phyloP scores from a whole-genome alignment of 2,797 vertebrate species.

The Sebastes kiyomatsui region DNA sequence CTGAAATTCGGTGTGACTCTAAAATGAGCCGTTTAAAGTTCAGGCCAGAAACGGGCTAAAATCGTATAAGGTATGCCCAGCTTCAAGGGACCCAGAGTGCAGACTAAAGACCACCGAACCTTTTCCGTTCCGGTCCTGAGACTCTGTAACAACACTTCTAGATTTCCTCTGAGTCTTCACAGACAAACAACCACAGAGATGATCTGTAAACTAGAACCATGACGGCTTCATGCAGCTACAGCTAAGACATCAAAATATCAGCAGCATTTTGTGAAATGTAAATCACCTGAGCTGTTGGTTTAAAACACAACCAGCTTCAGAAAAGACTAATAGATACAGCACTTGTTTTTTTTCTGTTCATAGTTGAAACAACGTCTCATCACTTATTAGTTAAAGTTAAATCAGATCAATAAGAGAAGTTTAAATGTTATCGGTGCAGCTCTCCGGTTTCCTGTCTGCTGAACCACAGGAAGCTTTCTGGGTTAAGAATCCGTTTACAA shows the following conservation, averaged over 20 bases:
- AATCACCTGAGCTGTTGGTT: neutral
- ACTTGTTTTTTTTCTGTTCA: too few species aligned
- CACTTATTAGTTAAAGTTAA: too few species aligned
- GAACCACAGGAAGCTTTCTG: neutral
- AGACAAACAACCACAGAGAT: neutral
- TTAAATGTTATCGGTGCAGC: slow-evolving; percentile 1
- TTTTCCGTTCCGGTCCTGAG: neutral
- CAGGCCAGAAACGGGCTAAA: too few species aligned
- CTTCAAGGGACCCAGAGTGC: neutral
- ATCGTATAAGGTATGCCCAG: too few species aligned
- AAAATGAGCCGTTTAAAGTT: too few species aligned
- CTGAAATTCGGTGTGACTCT: too few species aligned
- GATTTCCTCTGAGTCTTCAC: too few species aligned
- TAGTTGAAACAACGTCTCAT: too few species aligned
- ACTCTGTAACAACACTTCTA: neutral
- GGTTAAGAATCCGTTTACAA: slow-evolving; percentile 6
- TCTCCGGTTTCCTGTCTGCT: neutral
- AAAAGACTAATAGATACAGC: too few species aligned
- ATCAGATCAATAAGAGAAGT: neutral
- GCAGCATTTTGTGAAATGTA: neutral
- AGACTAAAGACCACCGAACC: neutral
- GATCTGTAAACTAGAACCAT: neutral
- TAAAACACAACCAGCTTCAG: neutral
- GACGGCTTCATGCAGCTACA: neutral
- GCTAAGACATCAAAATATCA: neutral